Evolutionary conservation across 2,888 invertebrate species (phyloP), one percentile per base, ranked within the genome.

Genomic region (Galerucella nymphaeae): DNA sequence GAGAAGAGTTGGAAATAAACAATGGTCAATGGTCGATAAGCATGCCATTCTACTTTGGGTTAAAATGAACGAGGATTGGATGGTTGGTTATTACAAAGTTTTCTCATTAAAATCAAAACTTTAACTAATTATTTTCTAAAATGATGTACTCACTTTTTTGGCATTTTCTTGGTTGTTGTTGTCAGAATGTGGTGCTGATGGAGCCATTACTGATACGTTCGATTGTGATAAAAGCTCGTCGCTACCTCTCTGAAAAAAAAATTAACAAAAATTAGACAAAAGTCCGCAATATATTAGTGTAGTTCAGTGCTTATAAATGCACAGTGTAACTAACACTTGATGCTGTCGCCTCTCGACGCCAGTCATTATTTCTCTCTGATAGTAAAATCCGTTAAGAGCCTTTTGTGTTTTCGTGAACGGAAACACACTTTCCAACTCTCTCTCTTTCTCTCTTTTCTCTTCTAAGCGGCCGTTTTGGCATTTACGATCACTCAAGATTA

Each of bases 181-280:
- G 88, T 97, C 96, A 80, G 94, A 91, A 85, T 94, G 93, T 81
- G 94, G 95, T 89, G 96, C 96, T 89, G 94, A 94, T 85, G 94
- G 94, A 88, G 95, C 94, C 93, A 96, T 96, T 87, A 94, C 93
- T 89, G 94, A 94, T 87, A 97, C 95, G 90, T 94, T 94, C 89
- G 94, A 94, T 90, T 96, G 96, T 89, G 96, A 96, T 88, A 97
- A 92, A 89, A 97, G 93, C 92, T 97, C 97, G 93, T 97, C 97
- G 88, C 96, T 96, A 90, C 97, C 97, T 90, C 97, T 94, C 97
- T 97, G 93, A 67, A 92, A 91, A 63, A 79, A 78, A 79, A 72
- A 50, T 2, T 30, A 30, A 5, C 4, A 23, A 23, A 23, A 23
- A 23, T 23, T 23, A 23, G 23, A 23, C 23, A n/a, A 38, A 61